Evolutionary conservation across 2,888 invertebrate genomes (phyloP).

Genomic region (Sarcophaga carnaria): DNA sequence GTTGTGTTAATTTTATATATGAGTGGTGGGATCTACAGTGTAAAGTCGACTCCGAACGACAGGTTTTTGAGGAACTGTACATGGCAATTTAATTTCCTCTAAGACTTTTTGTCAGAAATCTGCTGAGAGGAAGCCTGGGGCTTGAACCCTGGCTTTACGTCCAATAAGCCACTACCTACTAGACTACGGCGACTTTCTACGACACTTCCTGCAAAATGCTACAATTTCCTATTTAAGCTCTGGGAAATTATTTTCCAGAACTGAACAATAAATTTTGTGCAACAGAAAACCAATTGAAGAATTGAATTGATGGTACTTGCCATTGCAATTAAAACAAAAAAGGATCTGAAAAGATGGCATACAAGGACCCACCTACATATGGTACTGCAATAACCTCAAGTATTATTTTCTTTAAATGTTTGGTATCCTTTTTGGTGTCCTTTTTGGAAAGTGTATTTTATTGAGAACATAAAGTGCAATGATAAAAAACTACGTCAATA

Average conservation of each 20-base stretch:
- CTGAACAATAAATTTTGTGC: neutral
- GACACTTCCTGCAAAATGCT: too few relatives aligned
- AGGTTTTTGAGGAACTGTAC: too few relatives aligned
- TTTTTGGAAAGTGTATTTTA: neutral
- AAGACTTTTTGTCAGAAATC: too few relatives aligned
- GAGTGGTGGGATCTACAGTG: too few relatives aligned
- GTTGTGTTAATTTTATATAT: too few relatives aligned
- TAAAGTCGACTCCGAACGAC: too few relatives aligned
- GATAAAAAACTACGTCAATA: neutral
- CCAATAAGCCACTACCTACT: too few relatives aligned
- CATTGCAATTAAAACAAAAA: conserved; percentile 41
- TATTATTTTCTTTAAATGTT: neutral
- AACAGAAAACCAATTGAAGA: neutral
- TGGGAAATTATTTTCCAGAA: neutral
- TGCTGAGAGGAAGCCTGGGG: too few relatives aligned
- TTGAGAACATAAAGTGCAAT: neutral
- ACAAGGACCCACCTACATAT: conserved; percentile 17
- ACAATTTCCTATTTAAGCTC: too few relatives aligned
- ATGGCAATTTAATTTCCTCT: too few relatives aligned
- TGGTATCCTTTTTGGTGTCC: neutral
- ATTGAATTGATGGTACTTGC: conserved; percentile 17
- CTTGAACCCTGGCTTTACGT: too few relatives aligned
- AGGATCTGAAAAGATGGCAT: conserved; percentile 15
- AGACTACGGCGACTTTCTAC: too few relatives aligned
- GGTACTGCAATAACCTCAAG: conserved; percentile 12